Base-by-base conservation (phyloP, 1,140 invertebrate species). In the Eriosoma lanigerum region DNA sequence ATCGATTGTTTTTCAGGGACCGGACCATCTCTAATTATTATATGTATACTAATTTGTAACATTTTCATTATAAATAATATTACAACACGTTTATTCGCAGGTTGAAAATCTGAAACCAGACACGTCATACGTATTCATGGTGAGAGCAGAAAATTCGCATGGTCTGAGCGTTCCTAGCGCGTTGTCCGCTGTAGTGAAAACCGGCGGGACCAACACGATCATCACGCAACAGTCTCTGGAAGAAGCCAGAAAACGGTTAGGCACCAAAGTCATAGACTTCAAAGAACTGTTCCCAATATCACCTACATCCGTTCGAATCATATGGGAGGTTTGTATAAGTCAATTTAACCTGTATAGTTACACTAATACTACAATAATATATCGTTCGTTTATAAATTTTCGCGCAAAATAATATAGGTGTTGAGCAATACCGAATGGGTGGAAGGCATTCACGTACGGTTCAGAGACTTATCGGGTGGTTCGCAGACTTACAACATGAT, bases 401-500 rank as follows among this genome's bases (percentile, higher is more conserved):
- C n/a, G n/a, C n/a, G n/a, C n/a, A n/a, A n/a, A n/a, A n/a, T n/a
- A n/a, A 81, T 82, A 75, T 82, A 89, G 89, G 87, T 89, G 60
- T 85, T 89, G 12, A 87, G 85, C 80, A 87, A 87, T 29, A 86
- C 86, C 6, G 87, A 89, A 81, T 86, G 88, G 83, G 89, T 97
- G 0, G 94, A 98, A 88, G 96, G 96, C 15, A 92, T 97, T 24
- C 96, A 97, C 85, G 93, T 98, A 64, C 91, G 96, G 81, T 99
- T 96, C 85, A 91, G 95, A 81, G 92, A 94, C 84, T 87, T 93
- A 68, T 91, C 90, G 15, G 87, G 87, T 64, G 86, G 88, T 70
- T 89, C 86, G 52, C 88, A 88, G 0, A 90, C 91, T 82, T 92
- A 91, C 84, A 90, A 90, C 83, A 92, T 92, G 85, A 86, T 92